Evolutionary conservation across 1,140 invertebrate genomes (phyloP), one percentile per base, ranked within the genome.

Genomic region (Cataglyphis hispanica): DNA sequence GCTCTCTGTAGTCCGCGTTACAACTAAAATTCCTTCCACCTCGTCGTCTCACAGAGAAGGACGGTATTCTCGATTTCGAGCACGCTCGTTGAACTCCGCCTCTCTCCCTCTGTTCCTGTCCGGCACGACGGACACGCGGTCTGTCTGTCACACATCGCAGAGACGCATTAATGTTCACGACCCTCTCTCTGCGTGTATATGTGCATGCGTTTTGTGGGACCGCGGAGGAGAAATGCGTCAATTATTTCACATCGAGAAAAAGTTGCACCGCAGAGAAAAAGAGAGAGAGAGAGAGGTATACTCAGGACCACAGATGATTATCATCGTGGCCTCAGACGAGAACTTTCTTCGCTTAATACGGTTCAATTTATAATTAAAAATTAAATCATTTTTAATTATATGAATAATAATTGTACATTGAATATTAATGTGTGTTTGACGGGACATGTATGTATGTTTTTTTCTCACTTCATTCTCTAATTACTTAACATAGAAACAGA

Each of bases 1-100:
- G 85, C 37, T 85, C 87, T 81, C 80, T 72, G 76, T 89, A 89
- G 85, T 87, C 69, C 81, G 86, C 88, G 72, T 90, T 89, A 90
- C 81, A 84, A 90, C 88, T 85, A 89, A 90, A 89, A 83, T 83
- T 83, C 67, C 67, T 74, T 60, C 37, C 53, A 34, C 25, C 50
- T 43, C 25, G 75, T 27, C 19, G 72, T 63, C 58, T 46, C 27
- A 19, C 61, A 22, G 37, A 50, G 46, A 50, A 19, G 22, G 78
- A 81, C 69, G 78, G 31, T 72, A 83, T 72, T 43, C 78, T 61
- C 53, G 53, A 83, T 83, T 72, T 83, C 67, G 53, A 83, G 43
- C 67, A 60, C 66, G 64, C 40, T 83, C 37, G 25, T 50, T 83
- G 78, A 83, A 72, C 37, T 83, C 78, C 78, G 25, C 61, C 61